These are phyloP conservation scores for Mus spicilegus DNA, from an alignment of 2,113 vertebrate genomes.

Conservation along the genomic window DNA sequence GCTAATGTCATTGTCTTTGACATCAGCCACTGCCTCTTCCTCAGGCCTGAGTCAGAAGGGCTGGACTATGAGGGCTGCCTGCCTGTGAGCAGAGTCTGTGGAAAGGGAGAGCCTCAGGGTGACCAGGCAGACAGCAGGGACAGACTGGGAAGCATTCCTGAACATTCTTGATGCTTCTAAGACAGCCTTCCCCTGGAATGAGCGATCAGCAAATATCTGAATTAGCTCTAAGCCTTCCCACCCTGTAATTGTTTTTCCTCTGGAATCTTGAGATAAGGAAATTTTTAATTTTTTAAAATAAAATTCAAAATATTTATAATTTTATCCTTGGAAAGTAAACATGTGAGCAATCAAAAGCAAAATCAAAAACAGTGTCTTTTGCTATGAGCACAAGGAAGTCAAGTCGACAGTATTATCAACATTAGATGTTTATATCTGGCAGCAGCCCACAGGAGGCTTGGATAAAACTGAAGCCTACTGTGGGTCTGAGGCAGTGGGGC, in stretches of 20 bases:
- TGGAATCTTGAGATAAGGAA: background rate
- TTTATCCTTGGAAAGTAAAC: background rate
- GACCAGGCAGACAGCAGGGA: background rate
- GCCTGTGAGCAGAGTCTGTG: background rate
- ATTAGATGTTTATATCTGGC: background rate
- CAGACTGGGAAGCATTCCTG: background rate
- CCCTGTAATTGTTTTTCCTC: background rate
- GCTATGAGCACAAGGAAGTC: background rate
- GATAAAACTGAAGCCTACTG: background rate
- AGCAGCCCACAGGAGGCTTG: background rate
- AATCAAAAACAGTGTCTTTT: background rate
- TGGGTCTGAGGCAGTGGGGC: background rate
- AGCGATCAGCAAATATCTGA: background rate
- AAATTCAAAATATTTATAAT: background rate
- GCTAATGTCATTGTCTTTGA: background rate
- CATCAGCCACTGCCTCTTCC: no score
- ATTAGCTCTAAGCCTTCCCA: background rate
- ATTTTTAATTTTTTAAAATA: constrained; percentile 40
- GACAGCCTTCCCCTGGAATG: background rate
- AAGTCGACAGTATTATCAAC: background rate
- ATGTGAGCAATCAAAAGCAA: background rate
- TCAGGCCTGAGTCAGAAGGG: background rate
- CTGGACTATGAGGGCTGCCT: no score
- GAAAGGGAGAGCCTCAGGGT: background rate
- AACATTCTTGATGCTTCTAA: background rate